Conservation (phyloP, 2,888 invertebrate genomes). For the Lepidonotus clava region DNA sequence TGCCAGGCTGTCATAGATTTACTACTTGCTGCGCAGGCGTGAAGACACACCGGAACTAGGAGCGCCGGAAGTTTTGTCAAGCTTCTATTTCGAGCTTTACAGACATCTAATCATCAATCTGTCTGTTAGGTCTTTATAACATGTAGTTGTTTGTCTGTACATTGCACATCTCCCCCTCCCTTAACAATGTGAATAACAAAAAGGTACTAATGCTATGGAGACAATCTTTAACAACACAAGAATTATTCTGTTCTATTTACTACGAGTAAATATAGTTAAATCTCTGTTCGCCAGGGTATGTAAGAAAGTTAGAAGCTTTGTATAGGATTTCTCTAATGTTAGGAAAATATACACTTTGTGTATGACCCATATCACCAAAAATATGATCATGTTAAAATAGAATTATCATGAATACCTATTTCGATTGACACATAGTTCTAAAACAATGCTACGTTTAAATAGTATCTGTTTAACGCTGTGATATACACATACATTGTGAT, state of each 20-base stretch:
- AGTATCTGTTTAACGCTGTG: slow-evolving; percentile 16
- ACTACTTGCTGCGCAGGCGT: not conserved
- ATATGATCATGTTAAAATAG: slow-evolving; percentile 52
- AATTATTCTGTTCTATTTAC: not conserved
- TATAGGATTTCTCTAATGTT: slow-evolving; percentile 52
- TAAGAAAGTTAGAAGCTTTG: slow-evolving; percentile 45
- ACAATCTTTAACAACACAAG: slow-evolving; percentile 2
- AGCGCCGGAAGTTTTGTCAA: not conserved
- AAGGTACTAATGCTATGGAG: not conserved
- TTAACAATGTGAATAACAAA: not conserved
- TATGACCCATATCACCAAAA: slow-evolving; percentile 46
- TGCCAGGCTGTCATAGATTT: not conserved
- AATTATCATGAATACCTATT: slow-evolving; percentile 41
- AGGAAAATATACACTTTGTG: slow-evolving; percentile 52
- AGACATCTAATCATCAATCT: too few species aligned
- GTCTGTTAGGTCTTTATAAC: too few species aligned
- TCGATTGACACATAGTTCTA: not conserved
- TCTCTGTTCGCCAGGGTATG: slow-evolving; percentile 36
- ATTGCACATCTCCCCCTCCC: not conserved
- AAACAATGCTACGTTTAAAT: slow-evolving; percentile 20
- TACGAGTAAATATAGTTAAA: slow-evolving; percentile 48
- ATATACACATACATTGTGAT: slow-evolving; percentile 43
- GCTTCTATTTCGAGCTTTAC: not conserved
- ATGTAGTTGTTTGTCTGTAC: too few species aligned
- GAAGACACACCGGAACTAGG: not conserved